Conservation (phyloP, 1,140 invertebrate genomes). For the Hyles vespertilio region DNA sequence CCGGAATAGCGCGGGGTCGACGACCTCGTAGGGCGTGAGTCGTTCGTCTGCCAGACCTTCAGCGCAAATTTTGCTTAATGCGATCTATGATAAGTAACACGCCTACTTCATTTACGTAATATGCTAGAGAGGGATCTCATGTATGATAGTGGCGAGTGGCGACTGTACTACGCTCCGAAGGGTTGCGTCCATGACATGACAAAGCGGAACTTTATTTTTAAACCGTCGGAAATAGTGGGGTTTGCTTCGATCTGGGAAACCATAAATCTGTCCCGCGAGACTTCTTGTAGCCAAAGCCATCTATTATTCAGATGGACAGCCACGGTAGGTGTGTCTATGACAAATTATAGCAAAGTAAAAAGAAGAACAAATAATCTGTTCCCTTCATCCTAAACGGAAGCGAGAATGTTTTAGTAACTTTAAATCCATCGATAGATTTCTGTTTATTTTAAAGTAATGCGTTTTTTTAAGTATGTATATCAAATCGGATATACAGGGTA, state of each 20-base stretch:
- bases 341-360: constrained; percentile 28
- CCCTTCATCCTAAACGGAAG: too few species aligned
- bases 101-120: constrained; percentile 33
- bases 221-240: constrained; percentile 28
- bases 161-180: too few species aligned
- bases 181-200: not conserved
- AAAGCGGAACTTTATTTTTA: constrained; percentile 29
- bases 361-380: too few species aligned
- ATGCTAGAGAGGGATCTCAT: constrained; percentile 10
- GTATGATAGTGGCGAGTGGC: not conserved
- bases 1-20: constrained; percentile 42
- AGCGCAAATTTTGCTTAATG: constrained; percentile 55
- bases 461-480: too few species aligned
- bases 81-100: constrained; percentile 49
- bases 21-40: constrained; percentile 38
- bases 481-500: too few species aligned
- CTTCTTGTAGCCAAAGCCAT: constrained; percentile 36
- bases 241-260: constrained; percentile 29
- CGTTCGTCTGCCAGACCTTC: constrained; percentile 36
- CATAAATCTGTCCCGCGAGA: constrained; percentile 48
- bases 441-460: too few species aligned
- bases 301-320: constrained; percentile 50
- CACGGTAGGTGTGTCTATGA: constrained; percentile 31
- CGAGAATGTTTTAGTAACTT: too few species aligned
- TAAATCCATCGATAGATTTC: too few species aligned